These are phyloP conservation scores for Thomomys bottae DNA, from an alignment of 2,113 vertebrate species.

Conservation along the genomic window DNA sequence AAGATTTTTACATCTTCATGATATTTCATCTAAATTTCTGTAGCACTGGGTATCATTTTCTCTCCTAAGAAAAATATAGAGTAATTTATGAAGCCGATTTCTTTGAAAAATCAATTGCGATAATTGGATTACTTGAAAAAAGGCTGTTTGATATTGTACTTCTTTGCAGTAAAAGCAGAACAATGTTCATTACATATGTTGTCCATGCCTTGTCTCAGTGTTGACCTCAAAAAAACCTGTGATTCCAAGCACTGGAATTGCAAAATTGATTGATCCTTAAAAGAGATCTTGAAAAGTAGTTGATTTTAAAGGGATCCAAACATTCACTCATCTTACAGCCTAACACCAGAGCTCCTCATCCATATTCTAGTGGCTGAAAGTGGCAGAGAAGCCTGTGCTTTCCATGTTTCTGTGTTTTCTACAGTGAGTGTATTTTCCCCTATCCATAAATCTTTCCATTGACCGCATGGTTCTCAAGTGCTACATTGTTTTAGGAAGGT, in stretches of 20 bases:
- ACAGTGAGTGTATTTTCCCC: slow-evolving; percentile 4
- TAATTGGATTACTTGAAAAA: background rate
- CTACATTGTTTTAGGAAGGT: slow-evolving; percentile 29
- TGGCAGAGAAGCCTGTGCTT: slow-evolving; percentile 34
- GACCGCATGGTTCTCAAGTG: slow-evolving; percentile 44
- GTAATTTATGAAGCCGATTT: slow-evolving; percentile 3
- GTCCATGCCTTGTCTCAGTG: background rate
- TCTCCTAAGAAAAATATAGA: background rate
- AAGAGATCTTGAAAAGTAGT: slow-evolving; percentile 27
- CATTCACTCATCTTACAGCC: background rate
- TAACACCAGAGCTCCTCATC: background rate
- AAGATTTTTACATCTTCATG: slow-evolving; percentile 40
- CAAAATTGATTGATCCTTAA: background rate
- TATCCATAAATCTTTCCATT: slow-evolving; percentile 46
- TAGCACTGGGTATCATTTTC: background rate
- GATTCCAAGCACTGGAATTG: background rate
- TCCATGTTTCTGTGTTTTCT: slow-evolving; percentile 52
- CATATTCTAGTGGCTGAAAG: slow-evolving; percentile 18
- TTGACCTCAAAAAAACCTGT: background rate
- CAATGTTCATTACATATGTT: background rate
- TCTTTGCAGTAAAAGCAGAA: slow-evolving; percentile 24
- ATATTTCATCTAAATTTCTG: background rate
- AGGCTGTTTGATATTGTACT: background rate
- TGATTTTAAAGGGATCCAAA: slow-evolving; percentile 43
- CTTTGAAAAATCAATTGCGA: background rate